Conservation (phyloP, 2,113 vertebrate species). For the Gila orcuttii region DNA sequence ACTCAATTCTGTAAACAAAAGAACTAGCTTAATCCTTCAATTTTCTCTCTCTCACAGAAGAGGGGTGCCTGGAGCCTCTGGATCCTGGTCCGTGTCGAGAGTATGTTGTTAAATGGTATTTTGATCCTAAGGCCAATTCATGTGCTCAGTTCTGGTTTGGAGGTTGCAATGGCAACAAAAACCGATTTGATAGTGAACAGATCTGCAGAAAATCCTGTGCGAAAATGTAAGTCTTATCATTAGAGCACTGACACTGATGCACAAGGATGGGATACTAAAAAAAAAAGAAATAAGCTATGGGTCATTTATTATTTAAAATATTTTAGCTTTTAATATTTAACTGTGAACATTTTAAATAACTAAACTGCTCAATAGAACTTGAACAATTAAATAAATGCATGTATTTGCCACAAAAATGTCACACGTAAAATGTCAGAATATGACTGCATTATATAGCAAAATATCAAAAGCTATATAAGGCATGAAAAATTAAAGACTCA, state of each 20-base stretch:
- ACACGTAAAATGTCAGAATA: background rate
- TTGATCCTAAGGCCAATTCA: constrained; percentile 77
- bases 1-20: background rate
- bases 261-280: too few relatives aligned
- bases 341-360: too few relatives aligned
- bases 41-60: constrained; percentile 56
- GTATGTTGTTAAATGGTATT: constrained; percentile 86
- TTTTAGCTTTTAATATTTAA: too few relatives aligned
- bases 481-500: background rate
- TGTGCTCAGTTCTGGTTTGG: constrained; percentile 92
- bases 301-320: too few relatives aligned
- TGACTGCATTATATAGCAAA: background rate
- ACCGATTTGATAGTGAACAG: constrained; percentile 81
- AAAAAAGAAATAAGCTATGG: too few relatives aligned
- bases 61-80: constrained; percentile 75
- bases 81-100: constrained; percentile 79
- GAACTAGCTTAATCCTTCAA: background rate
- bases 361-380: too few relatives aligned
- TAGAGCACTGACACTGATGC: background rate
- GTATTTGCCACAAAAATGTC: background rate
- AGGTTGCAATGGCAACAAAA: constrained; percentile 81
- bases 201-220: constrained; percentile 79
- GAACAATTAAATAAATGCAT: background rate
- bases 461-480: background rate
- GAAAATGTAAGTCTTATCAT: constrained; percentile 49